Percentiles rank a stretch among this genome's conserved stretches.
These are phyloP conservation scores for Siderastrea radians DNA, from an alignment of 92 coral and sea anemone genomes.

Conservation along the genomic window DNA sequence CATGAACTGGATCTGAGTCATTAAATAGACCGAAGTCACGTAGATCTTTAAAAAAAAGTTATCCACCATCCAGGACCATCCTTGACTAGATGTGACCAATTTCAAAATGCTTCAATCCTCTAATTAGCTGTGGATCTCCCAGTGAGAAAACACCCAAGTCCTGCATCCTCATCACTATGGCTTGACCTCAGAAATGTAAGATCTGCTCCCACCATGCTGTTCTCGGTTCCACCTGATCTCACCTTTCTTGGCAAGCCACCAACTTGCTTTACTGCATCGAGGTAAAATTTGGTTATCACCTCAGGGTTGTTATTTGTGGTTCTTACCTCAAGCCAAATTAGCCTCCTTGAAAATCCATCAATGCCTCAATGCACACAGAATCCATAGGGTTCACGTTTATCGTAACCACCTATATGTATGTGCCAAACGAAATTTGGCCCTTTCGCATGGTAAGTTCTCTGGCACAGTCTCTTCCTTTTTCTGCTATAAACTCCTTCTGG, in stretches of 20 bases:
- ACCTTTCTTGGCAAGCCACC: slow-evolving; percentile 40
- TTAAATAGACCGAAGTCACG: not conserved
- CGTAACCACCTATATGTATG: too few relatives aligned
- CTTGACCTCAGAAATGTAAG: slow-evolving; percentile 55
- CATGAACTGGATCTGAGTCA: too few relatives aligned
- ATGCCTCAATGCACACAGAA: slow-evolving; percentile 44
- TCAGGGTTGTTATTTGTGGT: slow-evolving; percentile 66
- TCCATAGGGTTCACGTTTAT: not conserved
- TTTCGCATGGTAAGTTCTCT: too few relatives aligned
- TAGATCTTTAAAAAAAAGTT: too few relatives aligned
- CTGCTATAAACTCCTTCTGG: too few relatives aligned
- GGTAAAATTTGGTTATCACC: slow-evolving; percentile 48
- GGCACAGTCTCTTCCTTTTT: too few relatives aligned
- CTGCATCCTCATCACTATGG: slow-evolving; percentile 50
- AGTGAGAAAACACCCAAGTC: slow-evolving; percentile 17
- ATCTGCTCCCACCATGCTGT: slow-evolving; percentile 44
- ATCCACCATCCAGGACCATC: too few relatives aligned
- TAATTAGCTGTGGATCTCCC: slow-evolving; percentile 51
- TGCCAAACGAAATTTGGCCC: too few relatives aligned
- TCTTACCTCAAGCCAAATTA: slow-evolving; percentile 64
- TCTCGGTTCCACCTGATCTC: slow-evolving; percentile 64
- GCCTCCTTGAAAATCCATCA: slow-evolving; percentile 63
- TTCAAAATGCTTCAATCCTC: slow-evolving; percentile 47
- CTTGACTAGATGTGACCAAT: too few relatives aligned
- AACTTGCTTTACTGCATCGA: not conserved